A percentile compares a stretch with the other conserved stretches of the same genome.
Evolutionary conservation across 1,140 invertebrate genomes (phyloP).

Genomic region (Aplysia californica): DNA sequence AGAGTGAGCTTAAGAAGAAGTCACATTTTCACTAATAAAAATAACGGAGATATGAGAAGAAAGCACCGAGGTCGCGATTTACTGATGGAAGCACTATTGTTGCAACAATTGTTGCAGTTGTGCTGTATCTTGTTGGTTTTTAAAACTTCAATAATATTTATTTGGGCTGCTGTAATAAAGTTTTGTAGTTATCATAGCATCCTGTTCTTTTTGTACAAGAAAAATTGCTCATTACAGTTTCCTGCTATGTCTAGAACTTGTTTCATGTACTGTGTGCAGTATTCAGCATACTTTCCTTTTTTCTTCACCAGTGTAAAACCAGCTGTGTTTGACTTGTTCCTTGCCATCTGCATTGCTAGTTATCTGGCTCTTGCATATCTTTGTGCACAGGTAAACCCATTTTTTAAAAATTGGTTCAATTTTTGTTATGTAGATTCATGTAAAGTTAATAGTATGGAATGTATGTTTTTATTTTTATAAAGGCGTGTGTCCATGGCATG

Average conservation of each 20-base stretch:
- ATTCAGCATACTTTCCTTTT: no score
- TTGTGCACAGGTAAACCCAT: conserved; percentile 75
- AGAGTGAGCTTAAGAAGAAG: no score
- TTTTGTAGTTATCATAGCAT: neutral
- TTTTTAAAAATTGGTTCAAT: neutral
- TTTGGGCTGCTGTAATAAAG: neutral
- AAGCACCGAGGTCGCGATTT: no score
- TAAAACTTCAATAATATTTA: neutral
- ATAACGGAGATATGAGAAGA: no score
- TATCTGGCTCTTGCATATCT: conserved; percentile 88
- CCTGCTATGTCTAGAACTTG: no score
- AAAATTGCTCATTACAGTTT: no score
- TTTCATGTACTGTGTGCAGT: no score
- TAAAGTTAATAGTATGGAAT: neutral
- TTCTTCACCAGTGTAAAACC: conserved; percentile 87
- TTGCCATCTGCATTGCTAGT: conserved; percentile 84
- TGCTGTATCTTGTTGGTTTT: neutral
- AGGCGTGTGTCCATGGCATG: neutral
- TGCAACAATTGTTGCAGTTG: neutral
- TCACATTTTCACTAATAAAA: no score
- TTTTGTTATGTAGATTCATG: conserved; percentile 1
- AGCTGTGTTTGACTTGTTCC: conserved; percentile 95
- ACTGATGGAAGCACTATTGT: neutral
- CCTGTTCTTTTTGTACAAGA: neutral
- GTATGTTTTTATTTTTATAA: neutral